Conservation (phyloP, 2,888 invertebrate genomes). For the Brenthis ino region DNA sequence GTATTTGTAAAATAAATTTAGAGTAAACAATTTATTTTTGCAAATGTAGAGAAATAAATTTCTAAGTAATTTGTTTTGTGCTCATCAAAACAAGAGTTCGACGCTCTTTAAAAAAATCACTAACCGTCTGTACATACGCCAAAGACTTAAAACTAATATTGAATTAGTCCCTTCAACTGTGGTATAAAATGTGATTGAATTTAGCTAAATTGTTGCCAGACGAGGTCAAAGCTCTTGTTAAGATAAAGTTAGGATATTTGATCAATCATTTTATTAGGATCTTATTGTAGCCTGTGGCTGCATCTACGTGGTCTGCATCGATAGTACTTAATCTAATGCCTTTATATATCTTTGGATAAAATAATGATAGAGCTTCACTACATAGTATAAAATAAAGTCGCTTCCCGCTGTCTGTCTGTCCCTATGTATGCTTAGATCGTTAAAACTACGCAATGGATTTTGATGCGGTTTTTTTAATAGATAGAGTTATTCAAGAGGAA, state of each 20-base stretch:
- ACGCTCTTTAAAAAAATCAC: neutral
- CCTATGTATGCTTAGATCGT: too few species aligned
- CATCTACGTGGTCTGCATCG: slow-evolving; percentile 12
- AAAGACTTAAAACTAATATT: neutral
- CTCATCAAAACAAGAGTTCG: neutral
- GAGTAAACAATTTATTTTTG: too few species aligned
- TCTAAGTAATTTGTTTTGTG: too few species aligned
- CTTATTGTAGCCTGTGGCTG: neutral
- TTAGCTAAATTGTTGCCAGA: neutral
- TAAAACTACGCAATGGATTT: too few species aligned
- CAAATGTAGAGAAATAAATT: too few species aligned
- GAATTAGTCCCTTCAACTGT: neutral
- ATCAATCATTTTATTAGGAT: slow-evolving; percentile 4
- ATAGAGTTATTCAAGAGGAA: too few species aligned
- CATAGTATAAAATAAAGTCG: too few species aligned
- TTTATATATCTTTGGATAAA: neutral
- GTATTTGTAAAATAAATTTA: too few species aligned
- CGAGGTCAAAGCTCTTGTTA: slow-evolving; percentile 2
- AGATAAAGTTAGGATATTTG: neutral
- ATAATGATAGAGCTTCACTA: neutral
- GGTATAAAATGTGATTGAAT: slow-evolving; percentile 9
- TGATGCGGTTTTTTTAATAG: too few species aligned
- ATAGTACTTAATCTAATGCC: neutral
- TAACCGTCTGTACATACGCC: slow-evolving; percentile 2
- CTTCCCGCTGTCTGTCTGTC: too few species aligned